Percentiles rank a stretch among this genome's conserved stretches.
Conservation (phyloP, 2,797 vertebrate genomes). For the Pipistrellus kuhlii region DNA sequence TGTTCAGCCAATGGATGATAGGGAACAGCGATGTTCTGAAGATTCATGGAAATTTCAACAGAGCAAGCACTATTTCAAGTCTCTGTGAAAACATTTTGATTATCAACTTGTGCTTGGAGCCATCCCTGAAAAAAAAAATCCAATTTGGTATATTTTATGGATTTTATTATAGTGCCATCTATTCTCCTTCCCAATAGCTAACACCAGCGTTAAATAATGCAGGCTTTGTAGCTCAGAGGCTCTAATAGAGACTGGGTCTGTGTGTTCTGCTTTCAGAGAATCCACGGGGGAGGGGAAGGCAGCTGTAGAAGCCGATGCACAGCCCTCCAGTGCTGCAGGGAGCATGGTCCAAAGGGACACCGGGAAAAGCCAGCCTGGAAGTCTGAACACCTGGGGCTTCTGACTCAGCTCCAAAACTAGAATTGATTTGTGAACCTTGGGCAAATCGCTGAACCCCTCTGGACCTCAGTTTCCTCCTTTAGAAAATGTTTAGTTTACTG, state of each 20-base stretch:
- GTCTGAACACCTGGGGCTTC: constrained; percentile 35
- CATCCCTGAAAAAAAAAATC: constrained; percentile 81
- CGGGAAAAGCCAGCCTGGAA: not conserved
- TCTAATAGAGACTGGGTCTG: constrained; percentile 67
- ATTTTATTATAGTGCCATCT: constrained; percentile 82
- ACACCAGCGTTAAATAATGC: constrained; percentile 82
- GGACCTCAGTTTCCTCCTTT: constrained; percentile 50
- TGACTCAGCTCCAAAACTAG: not conserved
- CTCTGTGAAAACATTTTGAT: constrained; percentile 80
- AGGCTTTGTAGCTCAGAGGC: constrained; percentile 77
- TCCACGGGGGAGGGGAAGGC: not conserved
- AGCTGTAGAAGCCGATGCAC: constrained; percentile 23
- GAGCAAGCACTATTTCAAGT: constrained; percentile 72
- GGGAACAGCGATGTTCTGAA: constrained; percentile 56
- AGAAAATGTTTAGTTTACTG: constrained; percentile 64
- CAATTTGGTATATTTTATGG: constrained; percentile 83
- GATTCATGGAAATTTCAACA: constrained; percentile 70
- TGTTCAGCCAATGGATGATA: constrained; percentile 19
- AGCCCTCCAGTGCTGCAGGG: constrained; percentile 4
- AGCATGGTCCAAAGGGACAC: not conserved
- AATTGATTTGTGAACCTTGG: constrained; percentile 49
- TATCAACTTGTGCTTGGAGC: constrained; percentile 80
- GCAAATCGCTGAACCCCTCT: constrained; percentile 8
- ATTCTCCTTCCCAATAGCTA: constrained; percentile 80
- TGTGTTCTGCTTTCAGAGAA: constrained; percentile 73